phyloP scores from a whole-genome alignment of 2,113 vertebrate species.

The Pomatorhinus ruficollis region DNA sequence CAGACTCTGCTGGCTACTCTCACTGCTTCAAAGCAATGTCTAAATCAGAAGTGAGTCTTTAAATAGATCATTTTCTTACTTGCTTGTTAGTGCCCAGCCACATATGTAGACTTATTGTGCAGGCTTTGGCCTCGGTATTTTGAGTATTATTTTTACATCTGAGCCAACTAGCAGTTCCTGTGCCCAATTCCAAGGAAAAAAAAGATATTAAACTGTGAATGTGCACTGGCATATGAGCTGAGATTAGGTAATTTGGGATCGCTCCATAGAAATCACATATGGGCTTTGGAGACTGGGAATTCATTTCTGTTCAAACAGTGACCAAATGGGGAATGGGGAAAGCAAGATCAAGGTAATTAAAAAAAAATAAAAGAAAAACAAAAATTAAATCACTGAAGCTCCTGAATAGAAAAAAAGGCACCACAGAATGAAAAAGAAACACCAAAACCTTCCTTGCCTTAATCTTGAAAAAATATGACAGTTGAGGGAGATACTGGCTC shows the following conservation, averaged over 20 bases:
- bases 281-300: conserved; percentile 67
- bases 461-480: neutral
- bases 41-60: conserved; percentile 61
- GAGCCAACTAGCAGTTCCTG: conserved; percentile 35
- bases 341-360: conserved; percentile 16
- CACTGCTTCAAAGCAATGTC: conserved; percentile 54
- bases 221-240: conserved; percentile 48
- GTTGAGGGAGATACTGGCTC: neutral
- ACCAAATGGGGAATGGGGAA: conserved; percentile 20
- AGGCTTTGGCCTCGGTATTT: conserved; percentile 29
- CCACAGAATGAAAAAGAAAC: neutral
- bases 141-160: conserved; percentile 49
- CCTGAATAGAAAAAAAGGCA: neutral
- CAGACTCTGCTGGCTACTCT: conserved; percentile 48
- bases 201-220: conserved; percentile 65
- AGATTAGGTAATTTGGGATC: conserved; percentile 68
- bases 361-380: neutral
- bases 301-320: conserved; percentile 67
- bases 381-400: neutral
- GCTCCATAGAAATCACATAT: conserved; percentile 66
- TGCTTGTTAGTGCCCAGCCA: conserved; percentile 46
- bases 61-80: conserved; percentile 58
- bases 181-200: conserved; percentile 43
- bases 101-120: conserved; percentile 24
- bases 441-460: neutral